These are phyloP conservation scores for Pollicipes pollicipes DNA, from an alignment of 1,140 invertebrate genomes.

Conservation along the genomic window DNA sequence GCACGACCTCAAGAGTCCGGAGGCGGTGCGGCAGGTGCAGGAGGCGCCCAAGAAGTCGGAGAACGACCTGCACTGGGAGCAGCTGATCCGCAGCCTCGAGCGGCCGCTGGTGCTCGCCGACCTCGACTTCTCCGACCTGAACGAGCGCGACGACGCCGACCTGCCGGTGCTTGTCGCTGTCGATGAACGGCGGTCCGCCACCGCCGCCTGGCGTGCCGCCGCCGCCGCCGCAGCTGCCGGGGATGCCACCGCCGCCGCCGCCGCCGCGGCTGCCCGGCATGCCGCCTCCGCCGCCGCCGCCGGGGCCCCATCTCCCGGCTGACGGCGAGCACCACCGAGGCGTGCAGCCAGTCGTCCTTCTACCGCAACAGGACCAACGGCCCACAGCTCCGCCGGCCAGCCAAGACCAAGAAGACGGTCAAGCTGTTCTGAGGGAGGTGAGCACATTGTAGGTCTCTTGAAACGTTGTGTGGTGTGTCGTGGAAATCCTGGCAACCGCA, in stretches of 20 bases:
- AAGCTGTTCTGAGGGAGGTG: slow-evolving; percentile 94
- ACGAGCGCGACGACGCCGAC: slow-evolving; percentile 42
- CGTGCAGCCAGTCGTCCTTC: neutral
- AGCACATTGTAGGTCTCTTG: slow-evolving; percentile 15
- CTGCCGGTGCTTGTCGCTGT: slow-evolving; percentile 12
- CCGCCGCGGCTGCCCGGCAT: slow-evolving; percentile 39
- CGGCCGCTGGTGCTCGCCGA: slow-evolving; percentile 79
- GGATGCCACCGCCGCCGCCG: slow-evolving; percentile 17
- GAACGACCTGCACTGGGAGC: slow-evolving; percentile 89
- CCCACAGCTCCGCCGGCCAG: neutral
- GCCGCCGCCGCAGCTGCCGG: slow-evolving; percentile 9
- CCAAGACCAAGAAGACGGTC: slow-evolving; percentile 55
- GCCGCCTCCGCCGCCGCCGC: slow-evolving; percentile 19
- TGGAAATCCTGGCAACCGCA: no score
- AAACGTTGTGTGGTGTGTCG: no score
- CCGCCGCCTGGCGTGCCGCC: slow-evolving; percentile 19
- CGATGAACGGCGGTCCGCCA: slow-evolving; percentile 20
- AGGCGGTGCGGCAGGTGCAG: slow-evolving; percentile 28
- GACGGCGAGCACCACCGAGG: neutral
- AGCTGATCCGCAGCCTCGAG: slow-evolving; percentile 57
- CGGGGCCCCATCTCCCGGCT: no score
- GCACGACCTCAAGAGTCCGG: slow-evolving; percentile 22
- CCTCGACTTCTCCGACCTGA: slow-evolving; percentile 85
- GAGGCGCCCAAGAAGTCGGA: slow-evolving; percentile 48
- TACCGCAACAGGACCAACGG: neutral